Base-by-base conservation (phyloP, 2,888 invertebrate species). In the Gryllus longicercus region DNA sequence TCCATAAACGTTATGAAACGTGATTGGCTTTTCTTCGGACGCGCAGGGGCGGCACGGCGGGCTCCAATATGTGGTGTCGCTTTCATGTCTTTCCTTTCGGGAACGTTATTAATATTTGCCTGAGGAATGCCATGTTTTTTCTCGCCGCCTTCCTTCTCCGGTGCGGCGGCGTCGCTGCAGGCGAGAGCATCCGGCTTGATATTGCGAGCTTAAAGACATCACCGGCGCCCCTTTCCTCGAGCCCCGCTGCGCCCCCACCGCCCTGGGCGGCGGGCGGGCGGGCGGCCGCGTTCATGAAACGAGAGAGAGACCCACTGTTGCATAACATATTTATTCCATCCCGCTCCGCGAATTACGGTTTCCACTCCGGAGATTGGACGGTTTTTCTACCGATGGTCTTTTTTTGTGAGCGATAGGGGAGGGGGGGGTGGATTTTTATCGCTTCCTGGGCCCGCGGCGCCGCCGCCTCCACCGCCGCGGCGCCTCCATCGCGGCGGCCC, bases 1-100 rank as follows among this genome's bases (percentile, higher is more conserved):
- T 63, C n/a, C 63, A 63, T 63, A 63, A 63, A 63, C 63, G 63
- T 63, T 63, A 63, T 63, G 63, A 63, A 63, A 63, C n/a, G 63
- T 63, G 63, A 63, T 63, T 63, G 63, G 63, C 63, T 63, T 63
- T 38, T 63, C 63, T 63, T 63, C 16, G n/a, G 63, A 18, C 63
- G n/a, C 16, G 63, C 63, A 63, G n/a, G 5, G 63, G 63, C 38
- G 63, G 63, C 63, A 8, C 5, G 63, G n/a, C 63, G 63, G 63
- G n/a, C 16, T 11, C 16, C 63, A 63, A 63, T 63, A 63, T 63
- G 63, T 63, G 63, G 63, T 63, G 63, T 63, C 63, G 63, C 63
- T 63, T 63, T 63, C 63, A 63, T 63, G 63, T 63, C 63, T 63
- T 63, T 63, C 63, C 63, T 63, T 63, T 63, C 38, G 38, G 16